A percentile compares a stretch with the other conserved stretches of the same genome.
phyloP scores from a whole-genome alignment of 2,888 invertebrate species.

The Caenorhabditis becei region DNA sequence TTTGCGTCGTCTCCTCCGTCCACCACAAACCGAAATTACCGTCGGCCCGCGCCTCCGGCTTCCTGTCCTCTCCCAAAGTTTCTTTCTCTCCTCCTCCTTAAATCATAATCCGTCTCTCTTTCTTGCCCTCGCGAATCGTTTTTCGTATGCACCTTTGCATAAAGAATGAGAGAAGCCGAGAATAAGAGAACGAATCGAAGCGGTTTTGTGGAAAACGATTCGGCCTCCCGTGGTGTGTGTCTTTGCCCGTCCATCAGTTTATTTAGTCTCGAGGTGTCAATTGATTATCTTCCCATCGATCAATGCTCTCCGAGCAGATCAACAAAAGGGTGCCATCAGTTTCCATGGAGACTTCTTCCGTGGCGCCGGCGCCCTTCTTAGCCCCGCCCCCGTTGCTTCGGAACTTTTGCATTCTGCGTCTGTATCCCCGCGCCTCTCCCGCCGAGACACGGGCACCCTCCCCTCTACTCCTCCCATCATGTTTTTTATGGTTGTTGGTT shows the following conservation, averaged over 20 bases:
- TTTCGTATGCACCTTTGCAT: slow-evolving; percentile 12
- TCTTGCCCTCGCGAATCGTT: slow-evolving; percentile 5
- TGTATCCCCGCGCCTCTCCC: slow-evolving; percentile 21
- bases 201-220: slow-evolving; percentile 25
- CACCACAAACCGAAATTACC: slow-evolving; percentile 41
- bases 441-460: slow-evolving; percentile 19
- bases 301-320: slow-evolving; percentile 1
- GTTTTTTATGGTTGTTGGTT: slow-evolving; percentile 57
- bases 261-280: slow-evolving; percentile 38
- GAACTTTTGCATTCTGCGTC: slow-evolving; percentile 24
- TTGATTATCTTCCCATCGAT: slow-evolving; percentile 18
- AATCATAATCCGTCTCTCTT: slow-evolving; percentile 45
- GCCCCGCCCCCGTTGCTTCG: slow-evolving; percentile 23
- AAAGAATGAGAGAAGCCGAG: slow-evolving; percentile 6
- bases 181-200: neutral
- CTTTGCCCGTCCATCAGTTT: slow-evolving; percentile 32
- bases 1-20: slow-evolving; percentile 12
- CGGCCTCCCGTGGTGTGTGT: slow-evolving; percentile 24
- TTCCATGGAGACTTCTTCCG: slow-evolving; percentile 31
- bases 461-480: slow-evolving; percentile 40
- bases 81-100: slow-evolving; percentile 19
- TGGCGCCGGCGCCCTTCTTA: slow-evolving; percentile 19
- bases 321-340: neutral
- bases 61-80: slow-evolving; percentile 24
- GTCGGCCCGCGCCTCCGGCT: slow-evolving; percentile 20